Evolutionary conservation across 2,113 vertebrate species (phyloP).

Genomic region (Campylorhamphus procurvoides): DNA sequence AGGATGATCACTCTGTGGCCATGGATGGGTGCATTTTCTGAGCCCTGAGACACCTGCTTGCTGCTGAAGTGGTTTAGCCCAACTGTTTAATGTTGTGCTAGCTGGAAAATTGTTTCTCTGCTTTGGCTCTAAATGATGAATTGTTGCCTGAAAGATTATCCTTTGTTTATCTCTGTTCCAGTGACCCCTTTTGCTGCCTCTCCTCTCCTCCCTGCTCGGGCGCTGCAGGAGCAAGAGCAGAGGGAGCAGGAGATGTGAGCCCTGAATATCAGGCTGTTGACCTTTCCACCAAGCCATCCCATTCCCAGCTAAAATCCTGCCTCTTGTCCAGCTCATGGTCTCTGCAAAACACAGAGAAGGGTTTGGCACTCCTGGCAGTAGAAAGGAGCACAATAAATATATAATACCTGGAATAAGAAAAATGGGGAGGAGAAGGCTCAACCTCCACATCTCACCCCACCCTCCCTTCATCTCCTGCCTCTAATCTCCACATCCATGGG

Average conservation of each 20-base stretch:
- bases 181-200: conserved; percentile 1
- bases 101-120: conserved; percentile 35
- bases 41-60: background rate
- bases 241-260: background rate
- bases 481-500: background rate
- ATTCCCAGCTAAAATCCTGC: background rate
- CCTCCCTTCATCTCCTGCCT: background rate
- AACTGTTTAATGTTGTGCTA: conserved; percentile 17
- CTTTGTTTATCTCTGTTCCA: conserved; percentile 46
- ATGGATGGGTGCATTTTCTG: background rate
- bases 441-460: background rate
- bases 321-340: background rate
- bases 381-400: background rate
- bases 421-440: background rate
- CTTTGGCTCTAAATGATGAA: conserved; percentile 47
- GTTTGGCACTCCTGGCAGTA: background rate
- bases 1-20: background rate
- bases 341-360: background rate
- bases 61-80: conserved; percentile 41
- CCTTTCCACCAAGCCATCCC: background rate
- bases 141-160: conserved; percentile 54
- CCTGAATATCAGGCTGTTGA: background rate
- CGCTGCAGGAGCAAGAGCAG: accelerated
- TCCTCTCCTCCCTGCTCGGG: background rate
- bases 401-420: background rate